Percentiles rank a stretch among this genome's conserved stretches.
Conservation (phyloP, 2,797 vertebrate genomes). For the Buphagus erythrorhynchus region DNA sequence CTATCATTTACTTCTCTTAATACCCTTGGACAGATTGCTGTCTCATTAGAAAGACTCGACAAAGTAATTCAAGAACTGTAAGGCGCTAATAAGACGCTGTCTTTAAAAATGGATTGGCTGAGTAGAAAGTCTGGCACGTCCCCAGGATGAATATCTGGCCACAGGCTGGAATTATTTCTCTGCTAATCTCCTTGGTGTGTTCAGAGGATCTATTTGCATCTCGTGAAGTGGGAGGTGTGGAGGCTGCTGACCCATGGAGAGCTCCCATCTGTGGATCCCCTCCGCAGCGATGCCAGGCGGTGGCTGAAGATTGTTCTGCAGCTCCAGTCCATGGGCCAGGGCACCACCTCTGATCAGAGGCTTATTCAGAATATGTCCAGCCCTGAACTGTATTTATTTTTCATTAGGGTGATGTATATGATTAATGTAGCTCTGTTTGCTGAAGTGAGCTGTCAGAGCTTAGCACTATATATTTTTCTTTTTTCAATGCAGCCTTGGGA, state of each 20-base stretch:
- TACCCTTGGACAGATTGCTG: conserved; percentile 26
- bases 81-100: conserved; percentile 32
- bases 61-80: conserved; percentile 45
- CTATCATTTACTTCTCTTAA: conserved; percentile 38
- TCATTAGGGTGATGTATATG: not conserved
- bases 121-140: conserved; percentile 30
- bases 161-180: conserved; percentile 34
- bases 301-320: not conserved
- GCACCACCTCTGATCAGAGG: not conserved
- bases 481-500: not conserved
- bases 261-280: not conserved
- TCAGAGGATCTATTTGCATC: conserved; percentile 11
- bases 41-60: conserved; percentile 24
- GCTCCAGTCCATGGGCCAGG: not conserved
- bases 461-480: not conserved
- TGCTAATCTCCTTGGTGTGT: not conserved
- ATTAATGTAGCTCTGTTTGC: not conserved
- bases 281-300: not conserved
- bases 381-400: not conserved
- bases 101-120: conserved; percentile 57
- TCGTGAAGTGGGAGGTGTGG: not conserved
- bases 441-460: not conserved
- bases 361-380: not conserved
- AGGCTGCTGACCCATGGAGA: conserved; percentile 6
- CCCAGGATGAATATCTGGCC: conserved; percentile 34